Conservation (phyloP, 2,797 vertebrate genomes). For the Cryptoblepharus egeriae region DNA sequence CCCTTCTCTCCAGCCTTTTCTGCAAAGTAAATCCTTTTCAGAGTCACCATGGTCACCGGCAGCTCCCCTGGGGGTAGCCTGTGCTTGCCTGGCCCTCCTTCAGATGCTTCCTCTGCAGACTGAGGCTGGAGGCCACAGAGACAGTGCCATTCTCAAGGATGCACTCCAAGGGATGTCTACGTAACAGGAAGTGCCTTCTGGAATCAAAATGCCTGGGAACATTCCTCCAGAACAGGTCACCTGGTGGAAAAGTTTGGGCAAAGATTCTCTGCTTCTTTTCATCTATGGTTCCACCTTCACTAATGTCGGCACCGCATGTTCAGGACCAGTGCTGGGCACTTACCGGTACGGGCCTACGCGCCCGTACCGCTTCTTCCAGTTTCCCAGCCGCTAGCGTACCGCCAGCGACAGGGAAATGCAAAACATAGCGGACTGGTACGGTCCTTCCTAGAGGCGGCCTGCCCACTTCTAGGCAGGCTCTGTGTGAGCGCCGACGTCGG, state of each 20-base stretch:
- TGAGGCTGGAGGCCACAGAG: background rate
- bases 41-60: background rate
- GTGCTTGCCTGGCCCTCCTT: background rate
- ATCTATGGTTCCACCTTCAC: too few relatives aligned
- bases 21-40: background rate
- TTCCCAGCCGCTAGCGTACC: too few relatives aligned
- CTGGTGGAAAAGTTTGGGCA: background rate
- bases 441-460: too few relatives aligned
- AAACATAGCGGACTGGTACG: too few relatives aligned
- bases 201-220: background rate
- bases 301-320: background rate
- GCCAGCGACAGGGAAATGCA: too few relatives aligned
- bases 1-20: background rate
- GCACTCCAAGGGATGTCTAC: background rate
- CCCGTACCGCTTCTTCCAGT: too few relatives aligned
- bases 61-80: background rate
- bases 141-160: background rate
- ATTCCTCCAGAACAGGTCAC: too few relatives aligned
- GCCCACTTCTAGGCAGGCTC: too few relatives aligned
- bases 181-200: background rate
- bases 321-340: too few relatives aligned
- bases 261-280: background rate
- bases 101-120: background rate
- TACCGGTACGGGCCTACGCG: too few relatives aligned
- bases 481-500: too few relatives aligned